These are phyloP conservation scores for Sinonovacula constricta DNA, from an alignment of 1,140 invertebrate species.

Conservation along the genomic window DNA sequence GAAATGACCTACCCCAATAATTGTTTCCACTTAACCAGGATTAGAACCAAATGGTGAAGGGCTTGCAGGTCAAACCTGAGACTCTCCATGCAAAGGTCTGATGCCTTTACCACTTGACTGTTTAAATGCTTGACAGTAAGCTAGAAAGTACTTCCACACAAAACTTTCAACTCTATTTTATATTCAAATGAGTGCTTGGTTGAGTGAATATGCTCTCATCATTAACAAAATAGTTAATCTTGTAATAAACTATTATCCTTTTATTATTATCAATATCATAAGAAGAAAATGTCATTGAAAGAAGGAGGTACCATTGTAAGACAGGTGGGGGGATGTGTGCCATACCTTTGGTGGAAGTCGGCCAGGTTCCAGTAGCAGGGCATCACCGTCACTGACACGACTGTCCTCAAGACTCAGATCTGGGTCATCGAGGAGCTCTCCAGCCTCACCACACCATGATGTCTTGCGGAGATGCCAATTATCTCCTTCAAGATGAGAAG, in stretches of 20 bases:
- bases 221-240: not conserved
- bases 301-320: not conserved
- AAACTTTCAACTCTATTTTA: too few species aligned
- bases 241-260: not conserved
- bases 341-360: slow-evolving; percentile 72
- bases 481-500: too few species aligned
- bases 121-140: too few species aligned
- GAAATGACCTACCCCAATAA: too few species aligned
- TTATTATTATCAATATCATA: not conserved
- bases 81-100: too few species aligned
- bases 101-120: too few species aligned
- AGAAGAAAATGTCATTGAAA: not conserved
- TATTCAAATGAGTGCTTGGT: too few species aligned
- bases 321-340: not conserved
- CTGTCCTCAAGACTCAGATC: slow-evolving; percentile 58
- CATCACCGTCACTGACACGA: slow-evolving; percentile 69
- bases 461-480: slow-evolving; percentile 76
- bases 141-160: too few species aligned
- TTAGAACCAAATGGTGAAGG: too few species aligned
- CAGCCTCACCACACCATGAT: slow-evolving; percentile 73
- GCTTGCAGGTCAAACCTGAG: too few species aligned
- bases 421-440: slow-evolving; percentile 69
- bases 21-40: too few species aligned
- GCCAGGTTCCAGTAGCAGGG: slow-evolving; percentile 69
- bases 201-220: too few species aligned